phyloP scores from a whole-genome alignment of 2,888 invertebrate species.

The Oxycera nigricornis region DNA sequence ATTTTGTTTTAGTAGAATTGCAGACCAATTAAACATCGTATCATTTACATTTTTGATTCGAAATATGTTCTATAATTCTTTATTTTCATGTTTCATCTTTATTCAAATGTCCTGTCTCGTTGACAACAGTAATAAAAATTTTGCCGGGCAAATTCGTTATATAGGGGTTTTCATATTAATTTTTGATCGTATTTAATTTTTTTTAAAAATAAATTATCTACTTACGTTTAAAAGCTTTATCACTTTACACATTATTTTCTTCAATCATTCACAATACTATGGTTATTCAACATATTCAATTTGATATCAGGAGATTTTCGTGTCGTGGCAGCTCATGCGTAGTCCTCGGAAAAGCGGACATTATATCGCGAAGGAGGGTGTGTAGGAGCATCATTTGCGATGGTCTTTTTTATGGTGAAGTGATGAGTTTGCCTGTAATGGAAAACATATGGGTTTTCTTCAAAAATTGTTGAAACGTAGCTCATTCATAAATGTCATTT shows the following conservation, averaged over 20 bases:
- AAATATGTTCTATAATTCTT: too few species aligned
- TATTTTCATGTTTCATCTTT: too few species aligned
- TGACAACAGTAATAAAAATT: neutral
- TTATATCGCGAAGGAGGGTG: constrained; percentile 30
- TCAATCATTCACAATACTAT: neutral
- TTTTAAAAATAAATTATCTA: constrained; percentile 17
- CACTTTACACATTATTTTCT: constrained; percentile 3
- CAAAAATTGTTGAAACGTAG: too few species aligned
- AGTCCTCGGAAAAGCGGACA: constrained; percentile 39
- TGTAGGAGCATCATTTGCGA: constrained; percentile 22
- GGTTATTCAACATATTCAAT: neutral
- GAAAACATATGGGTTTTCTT: too few species aligned
- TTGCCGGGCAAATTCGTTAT: neutral
- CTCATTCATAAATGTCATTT: too few species aligned
- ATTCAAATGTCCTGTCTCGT: neutral
- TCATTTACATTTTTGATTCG: too few species aligned
- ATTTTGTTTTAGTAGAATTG: too few species aligned
- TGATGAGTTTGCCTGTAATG: too few species aligned
- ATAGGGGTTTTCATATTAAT: constrained; percentile 13
- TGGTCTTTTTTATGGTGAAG: neutral
- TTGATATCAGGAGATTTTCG: neutral
- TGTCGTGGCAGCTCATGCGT: neutral
- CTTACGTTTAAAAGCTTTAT: constrained; percentile 21
- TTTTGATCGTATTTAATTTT: neutral
- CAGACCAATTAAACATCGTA: too few species aligned